Conservation (phyloP, 2,888 invertebrate species). For the Chrysotoxum bicinctum region DNA sequence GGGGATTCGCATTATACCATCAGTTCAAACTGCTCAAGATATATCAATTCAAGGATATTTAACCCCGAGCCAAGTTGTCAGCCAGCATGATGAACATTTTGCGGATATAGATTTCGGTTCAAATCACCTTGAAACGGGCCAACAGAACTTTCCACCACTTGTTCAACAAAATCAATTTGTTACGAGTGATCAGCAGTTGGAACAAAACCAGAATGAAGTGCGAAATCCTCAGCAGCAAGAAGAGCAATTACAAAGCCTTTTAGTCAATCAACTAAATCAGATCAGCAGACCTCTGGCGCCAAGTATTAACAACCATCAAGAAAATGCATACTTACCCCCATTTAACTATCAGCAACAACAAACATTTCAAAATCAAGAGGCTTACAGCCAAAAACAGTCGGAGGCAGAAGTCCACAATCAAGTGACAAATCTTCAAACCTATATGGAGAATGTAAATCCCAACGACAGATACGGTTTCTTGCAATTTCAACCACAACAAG, state of each 20-base stretch:
- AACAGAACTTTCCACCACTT: background rate
- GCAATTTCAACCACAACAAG: constrained; percentile 32
- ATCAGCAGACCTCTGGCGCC: background rate
- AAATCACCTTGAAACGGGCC: background rate
- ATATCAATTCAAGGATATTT: constrained; percentile 15
- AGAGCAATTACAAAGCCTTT: constrained; percentile 18
- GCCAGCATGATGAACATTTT: background rate
- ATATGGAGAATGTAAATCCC: constrained; percentile 77
- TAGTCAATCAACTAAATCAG: constrained; percentile 9
- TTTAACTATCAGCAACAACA: constrained; percentile 15
- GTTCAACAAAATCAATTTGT: background rate
- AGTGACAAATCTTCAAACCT: constrained; percentile 75
- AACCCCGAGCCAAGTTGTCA: background rate
- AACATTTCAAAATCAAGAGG: background rate
- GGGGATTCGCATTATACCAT: constrained; percentile 14
- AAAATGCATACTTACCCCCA: constrained; percentile 18
- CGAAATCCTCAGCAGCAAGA: background rate
- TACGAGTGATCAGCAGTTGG: background rate
- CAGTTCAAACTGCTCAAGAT: constrained; percentile 8
- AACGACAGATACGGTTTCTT: constrained; percentile 76
- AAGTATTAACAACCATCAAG: constrained; percentile 2
- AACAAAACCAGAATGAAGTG: constrained; percentile 7
- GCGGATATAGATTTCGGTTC: background rate
- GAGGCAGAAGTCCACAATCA: constrained; percentile 5
- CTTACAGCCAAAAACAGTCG: constrained; percentile 16